phyloP scores from a whole-genome alignment of 1,140 invertebrate species.

The Trichonephila clavata region DNA sequence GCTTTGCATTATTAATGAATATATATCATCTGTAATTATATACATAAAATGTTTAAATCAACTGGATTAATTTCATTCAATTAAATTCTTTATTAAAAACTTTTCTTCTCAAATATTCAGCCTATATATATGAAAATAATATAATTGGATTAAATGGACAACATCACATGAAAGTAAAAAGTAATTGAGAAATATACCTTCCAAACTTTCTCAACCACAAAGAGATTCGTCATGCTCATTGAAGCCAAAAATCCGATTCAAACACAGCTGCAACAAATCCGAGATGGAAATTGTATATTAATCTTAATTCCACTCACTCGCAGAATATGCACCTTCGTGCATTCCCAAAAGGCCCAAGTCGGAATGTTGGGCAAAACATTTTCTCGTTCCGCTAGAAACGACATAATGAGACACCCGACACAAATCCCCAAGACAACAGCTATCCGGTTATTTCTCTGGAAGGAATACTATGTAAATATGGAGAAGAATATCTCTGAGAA shows the following conservation, averaged over 20 bases:
- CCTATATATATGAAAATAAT: too few relatives aligned
- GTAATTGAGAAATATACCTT: not conserved
- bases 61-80: too few relatives aligned
- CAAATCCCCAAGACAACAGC: not conserved
- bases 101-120: too few relatives aligned
- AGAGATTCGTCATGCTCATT: not conserved
- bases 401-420: not conserved
- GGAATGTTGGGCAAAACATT: not conserved
- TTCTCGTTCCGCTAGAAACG: constrained; percentile 14
- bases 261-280: not conserved
- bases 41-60: too few relatives aligned
- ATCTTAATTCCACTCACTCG: constrained; percentile 10
- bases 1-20: too few relatives aligned
- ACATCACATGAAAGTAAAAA: too few relatives aligned
- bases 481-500: not conserved
- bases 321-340: not conserved
- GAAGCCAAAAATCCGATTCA: not conserved
- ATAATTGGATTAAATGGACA: too few relatives aligned
- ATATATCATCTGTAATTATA: too few relatives aligned
- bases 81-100: too few relatives aligned
- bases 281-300: constrained; percentile 29
- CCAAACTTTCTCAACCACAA: not conserved
- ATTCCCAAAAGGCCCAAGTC: not conserved
- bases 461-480: constrained; percentile 17
- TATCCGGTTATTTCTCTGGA: not conserved